Evolutionary conservation across 2,888 invertebrate species (phyloP).

Genomic region (Trilocha varians): DNA sequence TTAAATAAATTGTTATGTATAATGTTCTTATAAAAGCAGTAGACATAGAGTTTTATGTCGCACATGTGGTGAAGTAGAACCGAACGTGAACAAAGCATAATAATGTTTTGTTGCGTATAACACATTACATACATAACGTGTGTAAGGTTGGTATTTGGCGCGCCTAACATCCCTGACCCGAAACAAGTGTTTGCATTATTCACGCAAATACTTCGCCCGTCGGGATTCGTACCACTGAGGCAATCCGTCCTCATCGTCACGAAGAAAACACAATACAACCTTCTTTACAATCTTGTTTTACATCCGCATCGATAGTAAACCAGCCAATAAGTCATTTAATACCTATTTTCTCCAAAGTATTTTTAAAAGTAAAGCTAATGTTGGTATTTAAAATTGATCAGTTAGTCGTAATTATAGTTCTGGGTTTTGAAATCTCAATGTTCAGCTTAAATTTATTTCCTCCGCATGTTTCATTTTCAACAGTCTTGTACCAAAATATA

Average conservation of each 20-base stretch:
- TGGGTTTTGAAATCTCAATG: too few relatives aligned
- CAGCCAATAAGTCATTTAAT: too few relatives aligned
- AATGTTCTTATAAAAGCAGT: neutral
- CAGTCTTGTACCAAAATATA: too few relatives aligned
- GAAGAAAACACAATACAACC: neutral
- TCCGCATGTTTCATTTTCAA: too few relatives aligned
- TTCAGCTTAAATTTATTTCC: too few relatives aligned
- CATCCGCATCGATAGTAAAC: too few relatives aligned
- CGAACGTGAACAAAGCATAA: neutral
- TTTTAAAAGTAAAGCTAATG: too few relatives aligned
- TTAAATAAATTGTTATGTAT: too few relatives aligned
- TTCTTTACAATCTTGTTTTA: neutral
- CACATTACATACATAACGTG: neutral
- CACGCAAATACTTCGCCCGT: neutral
- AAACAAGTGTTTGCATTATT: neutral
- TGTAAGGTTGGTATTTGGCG: neutral
- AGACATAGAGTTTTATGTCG: neutral
- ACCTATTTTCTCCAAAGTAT: too few relatives aligned
- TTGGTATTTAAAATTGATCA: too few relatives aligned
- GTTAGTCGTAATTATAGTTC: too few relatives aligned
- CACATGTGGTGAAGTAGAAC: neutral
- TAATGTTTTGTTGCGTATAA: neutral
- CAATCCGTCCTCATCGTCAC: neutral
- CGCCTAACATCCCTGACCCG: neutral
- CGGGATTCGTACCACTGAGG: neutral